Conservation (phyloP, 2,797 vertebrate species). For the Micrastur ruficollis region DNA sequence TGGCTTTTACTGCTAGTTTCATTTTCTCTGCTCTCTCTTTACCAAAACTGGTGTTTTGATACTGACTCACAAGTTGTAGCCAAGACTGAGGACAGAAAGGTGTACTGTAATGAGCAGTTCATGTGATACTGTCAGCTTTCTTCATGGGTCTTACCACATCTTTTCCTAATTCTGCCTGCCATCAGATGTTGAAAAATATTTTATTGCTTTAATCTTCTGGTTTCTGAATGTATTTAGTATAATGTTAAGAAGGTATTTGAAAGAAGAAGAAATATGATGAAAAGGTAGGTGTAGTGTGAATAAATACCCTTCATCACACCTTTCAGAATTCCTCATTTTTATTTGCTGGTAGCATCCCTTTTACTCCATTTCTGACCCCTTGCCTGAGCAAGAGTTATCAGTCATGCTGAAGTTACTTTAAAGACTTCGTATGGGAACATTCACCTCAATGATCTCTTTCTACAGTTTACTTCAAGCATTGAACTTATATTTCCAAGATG, state of each 20-base stretch:
- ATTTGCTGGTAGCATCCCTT: background rate
- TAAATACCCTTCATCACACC: background rate
- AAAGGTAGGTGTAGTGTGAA: background rate
- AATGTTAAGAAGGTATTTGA: background rate
- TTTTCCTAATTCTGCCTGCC: background rate
- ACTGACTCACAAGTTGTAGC: background rate
- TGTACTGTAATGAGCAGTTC: background rate
- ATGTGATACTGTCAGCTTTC: background rate
- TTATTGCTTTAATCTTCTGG: background rate
- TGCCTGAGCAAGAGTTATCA: background rate
- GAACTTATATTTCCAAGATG: background rate
- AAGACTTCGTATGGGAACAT: background rate
- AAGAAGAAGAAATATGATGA: background rate
- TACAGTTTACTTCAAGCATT: background rate
- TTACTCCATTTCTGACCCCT: background rate
- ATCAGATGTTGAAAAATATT: background rate
- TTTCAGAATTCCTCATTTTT: background rate
- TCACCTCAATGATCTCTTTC: background rate
- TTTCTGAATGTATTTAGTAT: background rate
- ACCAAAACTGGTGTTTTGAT: background rate
- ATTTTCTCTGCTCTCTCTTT: background rate
- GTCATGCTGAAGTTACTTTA: background rate
- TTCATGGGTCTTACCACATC: background rate
- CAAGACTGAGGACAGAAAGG: background rate
- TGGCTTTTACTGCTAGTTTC: constrained; percentile 18